Conservation (phyloP, 2,888 invertebrate genomes). For the Gortyna flavago region DNA sequence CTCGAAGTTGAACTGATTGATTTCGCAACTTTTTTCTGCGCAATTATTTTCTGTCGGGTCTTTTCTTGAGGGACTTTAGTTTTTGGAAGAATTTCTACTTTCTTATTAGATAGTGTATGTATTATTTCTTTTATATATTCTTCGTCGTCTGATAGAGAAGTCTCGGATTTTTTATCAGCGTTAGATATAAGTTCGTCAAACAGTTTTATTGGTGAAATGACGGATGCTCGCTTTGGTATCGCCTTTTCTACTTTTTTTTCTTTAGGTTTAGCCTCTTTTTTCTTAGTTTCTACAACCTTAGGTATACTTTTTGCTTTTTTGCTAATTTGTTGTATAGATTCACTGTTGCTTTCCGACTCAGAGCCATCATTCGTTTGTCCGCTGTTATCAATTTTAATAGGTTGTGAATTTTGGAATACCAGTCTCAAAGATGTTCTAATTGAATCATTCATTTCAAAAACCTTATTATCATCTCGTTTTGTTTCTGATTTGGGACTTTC, state of each 20-base stretch:
- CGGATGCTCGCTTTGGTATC: conserved; percentile 51
- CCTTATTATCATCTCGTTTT: conserved; percentile 8
- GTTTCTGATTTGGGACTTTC: conserved; percentile 12
- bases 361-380: conserved; percentile 7
- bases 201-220: conserved; percentile 78
- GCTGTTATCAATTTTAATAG: conserved; percentile 9
- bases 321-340: conserved; percentile 5
- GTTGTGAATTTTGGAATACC: conserved; percentile 25
- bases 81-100: conserved; percentile 1
- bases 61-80: conserved; percentile 1
- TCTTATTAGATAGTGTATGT: conserved; percentile 45
- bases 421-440: conserved; percentile 30
- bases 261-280: background rate
- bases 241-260: background rate
- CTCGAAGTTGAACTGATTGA: conserved; percentile 41
- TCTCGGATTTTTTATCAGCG: conserved; percentile 45
- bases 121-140: conserved; percentile 56
- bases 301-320: background rate
- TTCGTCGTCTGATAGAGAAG: conserved; percentile 58
- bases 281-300: conserved; percentile 3
- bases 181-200: conserved; percentile 65
- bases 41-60: background rate
- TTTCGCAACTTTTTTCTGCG: conserved; percentile 2
- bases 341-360: conserved; percentile 22
- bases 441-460: conserved; percentile 25